phyloP scores from a whole-genome alignment of 2,113 vertebrate species.

The Petroica traversi region DNA sequence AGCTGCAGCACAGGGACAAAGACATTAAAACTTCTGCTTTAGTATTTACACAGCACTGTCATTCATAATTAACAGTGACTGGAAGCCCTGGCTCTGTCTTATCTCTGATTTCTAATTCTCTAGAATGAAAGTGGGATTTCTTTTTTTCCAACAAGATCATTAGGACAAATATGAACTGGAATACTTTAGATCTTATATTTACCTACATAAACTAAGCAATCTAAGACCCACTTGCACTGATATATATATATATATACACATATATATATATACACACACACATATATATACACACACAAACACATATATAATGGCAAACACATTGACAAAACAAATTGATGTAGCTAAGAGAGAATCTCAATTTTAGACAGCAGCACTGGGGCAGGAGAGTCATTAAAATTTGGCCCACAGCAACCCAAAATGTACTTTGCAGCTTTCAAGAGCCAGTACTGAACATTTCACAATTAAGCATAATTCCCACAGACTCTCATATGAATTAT shows the following conservation, averaged over 20 bases:
- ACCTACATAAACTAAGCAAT: neutral
- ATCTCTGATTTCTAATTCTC: neutral
- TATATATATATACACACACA: rapidly evolving
- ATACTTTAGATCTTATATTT: neutral
- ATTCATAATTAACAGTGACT: conserved; percentile 25
- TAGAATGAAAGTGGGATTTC: neutral
- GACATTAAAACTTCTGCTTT: neutral
- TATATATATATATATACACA: neutral
- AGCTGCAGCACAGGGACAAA: neutral
- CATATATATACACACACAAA: rapidly evolving
- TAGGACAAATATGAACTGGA: neutral
- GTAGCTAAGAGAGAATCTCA: neutral
- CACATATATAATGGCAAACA: neutral
- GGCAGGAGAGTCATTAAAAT: neutral
- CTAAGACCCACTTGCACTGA: neutral
- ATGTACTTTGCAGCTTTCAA: neutral
- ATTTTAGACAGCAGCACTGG: neutral
- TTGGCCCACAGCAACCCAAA: neutral
- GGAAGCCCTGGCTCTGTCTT: neutral
- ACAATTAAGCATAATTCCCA: neutral
- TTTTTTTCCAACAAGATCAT: neutral
- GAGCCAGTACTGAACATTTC: neutral
- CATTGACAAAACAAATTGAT: neutral
- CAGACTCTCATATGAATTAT: neutral
- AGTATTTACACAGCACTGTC: conserved; percentile 11